Evolutionary conservation across 2,888 invertebrate species (phyloP).

Genomic region (Harmothoe impar): DNA sequence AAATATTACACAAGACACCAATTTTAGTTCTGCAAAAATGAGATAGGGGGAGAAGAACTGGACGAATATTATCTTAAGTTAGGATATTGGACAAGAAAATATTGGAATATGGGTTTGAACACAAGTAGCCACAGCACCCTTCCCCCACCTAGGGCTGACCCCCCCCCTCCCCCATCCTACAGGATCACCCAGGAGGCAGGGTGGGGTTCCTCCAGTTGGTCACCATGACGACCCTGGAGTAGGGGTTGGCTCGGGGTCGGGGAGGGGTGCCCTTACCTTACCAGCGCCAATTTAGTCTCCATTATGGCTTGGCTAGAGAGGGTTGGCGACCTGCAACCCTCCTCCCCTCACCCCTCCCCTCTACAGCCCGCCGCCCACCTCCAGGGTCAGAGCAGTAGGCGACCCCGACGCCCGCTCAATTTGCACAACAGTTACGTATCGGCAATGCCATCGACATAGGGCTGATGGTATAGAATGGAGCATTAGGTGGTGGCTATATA

Average conservation of each 20-base stretch:
- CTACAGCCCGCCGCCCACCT: background rate
- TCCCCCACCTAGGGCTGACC: too few relatives aligned
- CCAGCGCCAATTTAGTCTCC: constrained; percentile 35
- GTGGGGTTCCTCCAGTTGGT: background rate
- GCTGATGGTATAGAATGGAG: too few relatives aligned
- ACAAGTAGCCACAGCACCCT: too few relatives aligned
- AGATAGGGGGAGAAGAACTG: too few relatives aligned
- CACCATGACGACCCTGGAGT: background rate
- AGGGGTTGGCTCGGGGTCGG: background rate
- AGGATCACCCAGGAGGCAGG: constrained; percentile 1
- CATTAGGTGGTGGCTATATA: too few relatives aligned
- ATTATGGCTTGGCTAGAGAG: constrained; percentile 8
- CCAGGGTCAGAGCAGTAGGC: constrained; percentile 39
- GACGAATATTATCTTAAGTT: too few relatives aligned
- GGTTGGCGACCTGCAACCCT: constrained; percentile 7
- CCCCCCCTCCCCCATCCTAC: background rate
- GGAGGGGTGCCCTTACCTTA: background rate
- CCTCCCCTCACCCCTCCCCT: background rate
- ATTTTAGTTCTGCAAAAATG: too few relatives aligned
- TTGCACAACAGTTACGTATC: constrained; percentile 55
- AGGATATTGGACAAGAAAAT: too few relatives aligned
- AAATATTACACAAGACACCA: too few relatives aligned
- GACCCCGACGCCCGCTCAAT: constrained; percentile 55
- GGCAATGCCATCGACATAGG: constrained; percentile 1
- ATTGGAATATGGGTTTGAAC: too few relatives aligned